Percentiles rank a stretch among this genome's conserved stretches.
phyloP scores from a whole-genome alignment of 2,113 vertebrate genomes.

The Orientallactaga bullata region DNA sequence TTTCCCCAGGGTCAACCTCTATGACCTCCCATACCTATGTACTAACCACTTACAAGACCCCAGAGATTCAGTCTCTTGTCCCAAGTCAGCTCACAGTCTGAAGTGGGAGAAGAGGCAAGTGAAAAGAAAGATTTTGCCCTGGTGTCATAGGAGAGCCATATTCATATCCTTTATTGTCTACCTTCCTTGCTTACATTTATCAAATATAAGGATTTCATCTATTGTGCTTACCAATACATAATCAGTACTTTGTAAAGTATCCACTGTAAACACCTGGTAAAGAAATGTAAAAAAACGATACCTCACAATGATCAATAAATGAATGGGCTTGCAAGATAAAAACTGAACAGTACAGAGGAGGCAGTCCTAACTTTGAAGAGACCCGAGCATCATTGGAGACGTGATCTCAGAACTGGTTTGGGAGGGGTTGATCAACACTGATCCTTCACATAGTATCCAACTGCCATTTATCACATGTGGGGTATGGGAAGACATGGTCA shows the following conservation, averaged over 20 bases:
- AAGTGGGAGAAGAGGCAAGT: neutral
- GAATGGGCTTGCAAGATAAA: neutral
- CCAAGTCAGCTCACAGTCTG: neutral
- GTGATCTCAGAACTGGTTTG: neutral
- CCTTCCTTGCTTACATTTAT: neutral
- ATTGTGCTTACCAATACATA: neutral
- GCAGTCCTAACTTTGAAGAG: neutral
- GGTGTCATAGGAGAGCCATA: fast-evolving
- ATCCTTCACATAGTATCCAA: neutral
- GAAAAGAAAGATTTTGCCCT: neutral
- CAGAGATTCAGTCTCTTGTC: neutral
- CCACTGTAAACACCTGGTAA: neutral
- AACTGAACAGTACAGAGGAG: neutral
- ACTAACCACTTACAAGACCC: neutral
- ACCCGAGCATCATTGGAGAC: neutral
- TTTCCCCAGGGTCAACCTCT: neutral
- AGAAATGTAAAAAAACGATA: neutral
- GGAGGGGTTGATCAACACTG: neutral
- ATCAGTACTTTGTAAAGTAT: neutral
- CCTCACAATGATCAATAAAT: neutral
- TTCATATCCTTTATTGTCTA: neutral
- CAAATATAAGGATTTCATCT: neutral
- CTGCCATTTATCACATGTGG: neutral
- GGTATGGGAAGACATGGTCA: neutral
- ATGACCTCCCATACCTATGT: neutral